Percentiles rank a stretch among this genome's conserved stretches.
phyloP scores from a whole-genome alignment of 1,140 invertebrate species.

The Brachionus angularis region DNA sequence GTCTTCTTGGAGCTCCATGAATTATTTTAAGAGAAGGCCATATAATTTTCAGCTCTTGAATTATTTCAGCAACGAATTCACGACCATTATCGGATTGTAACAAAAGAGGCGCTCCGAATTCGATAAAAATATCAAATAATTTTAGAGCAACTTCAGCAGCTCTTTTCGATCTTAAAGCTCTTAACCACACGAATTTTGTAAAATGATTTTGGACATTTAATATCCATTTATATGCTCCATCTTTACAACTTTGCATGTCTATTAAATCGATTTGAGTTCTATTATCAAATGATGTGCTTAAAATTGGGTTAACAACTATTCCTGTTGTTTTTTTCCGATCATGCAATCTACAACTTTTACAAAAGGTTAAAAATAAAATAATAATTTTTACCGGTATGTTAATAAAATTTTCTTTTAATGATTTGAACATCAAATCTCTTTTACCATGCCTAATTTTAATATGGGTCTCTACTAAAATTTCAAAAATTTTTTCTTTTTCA shows the following conservation, averaged over 20 bases:
- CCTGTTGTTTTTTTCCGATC: neutral
- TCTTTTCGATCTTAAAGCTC: neutral
- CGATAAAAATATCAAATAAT: slow-evolving; percentile 44
- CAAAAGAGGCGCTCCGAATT: slow-evolving; percentile 47
- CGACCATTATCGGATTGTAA: slow-evolving; percentile 46
- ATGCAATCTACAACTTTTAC: neutral
- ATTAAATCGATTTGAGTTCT: slow-evolving; percentile 45
- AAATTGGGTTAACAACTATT: slow-evolving; percentile 19
- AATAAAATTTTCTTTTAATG: neutral
- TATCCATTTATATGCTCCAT: slow-evolving; percentile 45
- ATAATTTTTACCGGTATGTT: neutral
- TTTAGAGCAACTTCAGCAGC: neutral
- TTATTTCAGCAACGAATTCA: slow-evolving; percentile 46
- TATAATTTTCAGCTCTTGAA: slow-evolving; percentile 46
- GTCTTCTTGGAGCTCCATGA: slow-evolving; percentile 47
- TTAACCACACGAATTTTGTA: slow-evolving; percentile 45
- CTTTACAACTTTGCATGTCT: slow-evolving; percentile 41
- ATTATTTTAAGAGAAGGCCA: slow-evolving; percentile 47
- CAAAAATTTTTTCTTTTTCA: neutral
- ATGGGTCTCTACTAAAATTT: neutral
- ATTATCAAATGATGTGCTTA: slow-evolving; percentile 20
- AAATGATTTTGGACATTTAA: slow-evolving; percentile 46
- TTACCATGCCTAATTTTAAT: neutral
- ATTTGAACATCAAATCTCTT: neutral
- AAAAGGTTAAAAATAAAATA: neutral